A percentile compares a stretch with the other conserved stretches of the same genome.
These are phyloP conservation scores for Danaus melanippus DNA, from an alignment of 1,140 invertebrate species.

Conservation along the genomic window DNA sequence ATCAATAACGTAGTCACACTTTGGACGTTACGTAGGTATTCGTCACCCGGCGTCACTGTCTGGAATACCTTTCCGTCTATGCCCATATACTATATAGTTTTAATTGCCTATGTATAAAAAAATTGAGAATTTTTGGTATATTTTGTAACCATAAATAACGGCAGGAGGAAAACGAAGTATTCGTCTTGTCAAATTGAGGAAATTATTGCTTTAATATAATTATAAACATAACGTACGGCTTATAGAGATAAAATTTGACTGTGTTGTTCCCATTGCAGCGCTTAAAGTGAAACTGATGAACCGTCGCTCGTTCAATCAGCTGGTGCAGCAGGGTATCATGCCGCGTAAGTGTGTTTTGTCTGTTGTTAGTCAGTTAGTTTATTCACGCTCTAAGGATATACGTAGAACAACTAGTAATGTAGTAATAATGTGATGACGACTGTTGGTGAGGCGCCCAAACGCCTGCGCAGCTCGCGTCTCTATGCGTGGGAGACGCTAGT, in stretches of 20 bases:
- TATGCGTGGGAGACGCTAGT: constrained; percentile 48
- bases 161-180: no score
- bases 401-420: constrained; percentile 29
- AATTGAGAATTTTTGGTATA: no score
- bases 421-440: constrained; percentile 29
- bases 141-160: no score
- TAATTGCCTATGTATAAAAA: not conserved
- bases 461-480: constrained; percentile 26
- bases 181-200: no score
- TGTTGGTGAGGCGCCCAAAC: constrained; percentile 29
- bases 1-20: constrained; percentile 42
- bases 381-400: constrained; percentile 10
- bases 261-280: constrained; percentile 78
- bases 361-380: constrained; percentile 1
- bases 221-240: no score
- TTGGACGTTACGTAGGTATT: constrained; percentile 44
- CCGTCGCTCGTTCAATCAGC: constrained; percentile 92
- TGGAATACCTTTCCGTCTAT: constrained; percentile 27
- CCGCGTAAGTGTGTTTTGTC: constrained; percentile 87
- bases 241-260: no score
- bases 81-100: constrained; percentile 6
- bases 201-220: no score
- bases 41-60: constrained; percentile 49
- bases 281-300: constrained; percentile 97
- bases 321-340: constrained; percentile 98